A percentile compares a stretch with the other conserved stretches of the same genome.
These are phyloP conservation scores for Nipponacmea schrenckii DNA, from an alignment of 2,888 invertebrate genomes.

Conservation along the genomic window DNA sequence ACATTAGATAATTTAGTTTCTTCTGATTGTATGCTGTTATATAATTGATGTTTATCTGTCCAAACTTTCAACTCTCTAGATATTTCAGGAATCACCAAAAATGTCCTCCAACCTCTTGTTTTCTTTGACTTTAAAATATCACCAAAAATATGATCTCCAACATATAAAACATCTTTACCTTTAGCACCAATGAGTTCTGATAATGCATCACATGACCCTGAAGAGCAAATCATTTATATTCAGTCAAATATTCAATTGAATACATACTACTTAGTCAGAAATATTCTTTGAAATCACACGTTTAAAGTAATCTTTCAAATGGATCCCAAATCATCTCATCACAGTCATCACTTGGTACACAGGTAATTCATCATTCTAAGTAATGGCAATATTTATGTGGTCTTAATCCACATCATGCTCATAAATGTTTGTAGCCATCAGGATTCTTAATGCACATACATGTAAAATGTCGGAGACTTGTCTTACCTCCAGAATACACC, in stretches of 20 bases:
- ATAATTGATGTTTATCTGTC: slow-evolving; percentile 95
- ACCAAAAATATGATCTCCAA: slow-evolving; percentile 99
- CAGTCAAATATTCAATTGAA: too few species aligned
- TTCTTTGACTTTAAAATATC: slow-evolving; percentile 99
- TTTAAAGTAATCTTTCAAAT: background rate
- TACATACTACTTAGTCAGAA: background rate
- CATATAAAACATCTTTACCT: slow-evolving; percentile 96
- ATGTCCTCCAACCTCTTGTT: slow-evolving; percentile 98
- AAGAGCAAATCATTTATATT: background rate
- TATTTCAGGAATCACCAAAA: slow-evolving; percentile 95
- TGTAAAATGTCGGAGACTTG: too few species aligned
- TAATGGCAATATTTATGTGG: too few species aligned
- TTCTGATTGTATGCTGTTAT: slow-evolving; percentile 87
- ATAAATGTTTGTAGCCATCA: too few species aligned
- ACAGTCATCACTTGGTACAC: too few species aligned
- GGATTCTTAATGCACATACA: too few species aligned
- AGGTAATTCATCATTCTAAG: too few species aligned
- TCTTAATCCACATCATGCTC: too few species aligned
- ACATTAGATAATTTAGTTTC: slow-evolving; percentile 90
- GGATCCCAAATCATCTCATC: too few species aligned
- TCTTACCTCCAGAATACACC: slow-evolving; percentile 83
- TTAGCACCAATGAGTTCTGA: slow-evolving; percentile 94
- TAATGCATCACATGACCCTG: slow-evolving; percentile 91
- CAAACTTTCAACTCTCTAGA: slow-evolving; percentile 96
- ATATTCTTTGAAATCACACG: background rate